These are phyloP conservation scores for Xiphophorus hellerii DNA, from an alignment of 2,113 vertebrate genomes.

Conservation along the genomic window DNA sequence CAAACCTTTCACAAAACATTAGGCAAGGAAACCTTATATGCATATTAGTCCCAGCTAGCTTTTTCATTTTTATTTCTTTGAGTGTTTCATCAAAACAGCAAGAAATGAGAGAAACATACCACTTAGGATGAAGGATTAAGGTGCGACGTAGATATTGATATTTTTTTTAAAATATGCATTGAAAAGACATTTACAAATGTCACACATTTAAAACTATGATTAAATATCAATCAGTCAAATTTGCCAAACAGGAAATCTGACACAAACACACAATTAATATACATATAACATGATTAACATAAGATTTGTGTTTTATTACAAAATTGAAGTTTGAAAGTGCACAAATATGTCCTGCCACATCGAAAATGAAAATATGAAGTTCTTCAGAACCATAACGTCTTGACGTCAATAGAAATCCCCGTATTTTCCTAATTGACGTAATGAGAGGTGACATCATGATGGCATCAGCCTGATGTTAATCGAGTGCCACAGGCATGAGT, in stretches of 20 bases:
- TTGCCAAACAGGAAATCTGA: too few species aligned
- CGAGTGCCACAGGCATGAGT: not conserved
- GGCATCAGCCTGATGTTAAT: not conserved
- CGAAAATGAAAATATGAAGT: constrained; percentile 32
- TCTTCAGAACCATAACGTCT: not conserved
- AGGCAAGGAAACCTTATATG: constrained; percentile 16
- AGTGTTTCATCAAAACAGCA: not conserved
- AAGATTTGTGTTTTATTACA: too few species aligned
- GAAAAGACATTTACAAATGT: not conserved
- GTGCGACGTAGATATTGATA: not conserved
- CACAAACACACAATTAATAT: too few species aligned
- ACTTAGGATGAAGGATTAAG: constrained; percentile 1
- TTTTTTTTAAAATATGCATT: too few species aligned
- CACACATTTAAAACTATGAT: not conserved
- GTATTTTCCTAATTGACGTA: constrained; percentile 29
- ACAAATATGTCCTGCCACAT: constrained; percentile 3
- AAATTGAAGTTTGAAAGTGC: not conserved
- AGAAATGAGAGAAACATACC: not conserved
- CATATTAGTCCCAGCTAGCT: constrained; percentile 18
- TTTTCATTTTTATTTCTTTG: not conserved
- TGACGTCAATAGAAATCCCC: not conserved
- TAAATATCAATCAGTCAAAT: too few species aligned
- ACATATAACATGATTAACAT: too few species aligned
- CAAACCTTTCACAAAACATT: constrained; percentile 18
- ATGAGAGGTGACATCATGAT: constrained; percentile 8